A percentile compares a stretch with the other conserved stretches of the same genome.
Conservation (phyloP, 2,797 vertebrate genomes). For the Malacoctenus gilli region DNA sequence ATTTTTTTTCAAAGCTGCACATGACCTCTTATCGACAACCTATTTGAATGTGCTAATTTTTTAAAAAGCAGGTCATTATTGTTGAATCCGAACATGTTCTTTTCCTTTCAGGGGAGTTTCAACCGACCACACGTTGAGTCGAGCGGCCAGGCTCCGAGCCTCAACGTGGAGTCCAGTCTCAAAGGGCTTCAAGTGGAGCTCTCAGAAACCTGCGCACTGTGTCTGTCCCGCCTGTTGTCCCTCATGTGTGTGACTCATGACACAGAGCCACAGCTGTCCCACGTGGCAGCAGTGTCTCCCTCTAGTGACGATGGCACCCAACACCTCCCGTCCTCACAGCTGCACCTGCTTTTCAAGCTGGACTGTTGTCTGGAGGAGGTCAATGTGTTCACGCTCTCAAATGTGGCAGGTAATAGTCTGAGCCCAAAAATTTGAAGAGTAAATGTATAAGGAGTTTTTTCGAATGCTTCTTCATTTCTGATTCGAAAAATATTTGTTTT, state of each 20-base stretch:
- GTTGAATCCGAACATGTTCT: neutral
- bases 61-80: too few species aligned
- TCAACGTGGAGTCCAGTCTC: conserved; percentile 89
- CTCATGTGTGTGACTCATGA: conserved; percentile 69
- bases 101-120: conserved; percentile 86
- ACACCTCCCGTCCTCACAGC: conserved; percentile 46
- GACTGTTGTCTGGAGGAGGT: conserved; percentile 91
- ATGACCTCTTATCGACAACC: too few species aligned
- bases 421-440: too few species aligned
- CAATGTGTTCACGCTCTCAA: conserved; percentile 91
- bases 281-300: conserved; percentile 45
- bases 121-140: conserved; percentile 82
- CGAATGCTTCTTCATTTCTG: too few species aligned
- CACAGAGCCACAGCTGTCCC: conserved; percentile 31
- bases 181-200: conserved; percentile 93
- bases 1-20: too few species aligned
- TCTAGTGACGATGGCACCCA: conserved; percentile 28
- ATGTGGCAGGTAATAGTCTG: conserved; percentile 88
- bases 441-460: too few species aligned
- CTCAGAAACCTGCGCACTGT: conserved; percentile 91
- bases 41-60: too few species aligned
- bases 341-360: conserved; percentile 87
- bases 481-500: too few species aligned
- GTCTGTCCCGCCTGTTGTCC: conserved; percentile 89
- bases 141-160: conserved; percentile 79